A percentile compares a stretch with the other conserved stretches of the same genome.
Evolutionary conservation across 2,113 vertebrate species (phyloP).

Genomic region (Indicator maculatus): DNA sequence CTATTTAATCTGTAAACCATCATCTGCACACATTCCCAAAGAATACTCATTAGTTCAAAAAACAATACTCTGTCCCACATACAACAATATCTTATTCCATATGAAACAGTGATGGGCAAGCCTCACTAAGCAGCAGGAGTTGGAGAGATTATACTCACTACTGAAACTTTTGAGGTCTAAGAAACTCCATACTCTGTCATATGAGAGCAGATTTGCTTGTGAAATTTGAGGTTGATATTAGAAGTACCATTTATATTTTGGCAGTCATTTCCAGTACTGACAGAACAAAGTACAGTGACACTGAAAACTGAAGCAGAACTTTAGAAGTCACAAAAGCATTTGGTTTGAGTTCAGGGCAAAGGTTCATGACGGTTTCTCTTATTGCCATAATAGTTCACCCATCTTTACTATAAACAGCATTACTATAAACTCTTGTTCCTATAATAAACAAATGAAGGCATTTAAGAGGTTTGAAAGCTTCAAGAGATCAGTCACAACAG

Average conservation of each 20-base stretch:
- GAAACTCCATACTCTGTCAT: not conserved
- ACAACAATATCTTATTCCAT: too few species aligned
- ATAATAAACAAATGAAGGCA: constrained; percentile 13
- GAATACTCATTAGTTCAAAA: not conserved
- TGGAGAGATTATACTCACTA: not conserved
- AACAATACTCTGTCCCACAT: not conserved
- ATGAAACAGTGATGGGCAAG: not conserved
- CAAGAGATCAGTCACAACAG: not conserved
- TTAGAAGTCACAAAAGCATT: not conserved
- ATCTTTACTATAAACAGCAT: constrained; percentile 50
- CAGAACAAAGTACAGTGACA: constrained; percentile 5
- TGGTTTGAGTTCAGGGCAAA: constrained; percentile 40
- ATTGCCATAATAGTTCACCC: not conserved
- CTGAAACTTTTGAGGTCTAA: constrained; percentile 6
- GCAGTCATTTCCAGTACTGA: constrained; percentile 17
- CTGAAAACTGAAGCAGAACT: constrained; percentile 42
- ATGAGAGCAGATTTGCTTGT: not conserved
- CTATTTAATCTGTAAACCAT: not conserved
- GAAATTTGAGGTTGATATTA: constrained; percentile 8
- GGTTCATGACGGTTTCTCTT: not conserved
- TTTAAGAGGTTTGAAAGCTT: constrained; percentile 14
- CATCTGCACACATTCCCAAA: not conserved
- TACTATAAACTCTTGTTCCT: constrained; percentile 19
- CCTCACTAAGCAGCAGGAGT: not conserved
- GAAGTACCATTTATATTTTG: constrained; percentile 41